These are phyloP conservation scores for Odontocerum albicorne DNA, from an alignment of 2,888 invertebrate species.

Conservation along the genomic window DNA sequence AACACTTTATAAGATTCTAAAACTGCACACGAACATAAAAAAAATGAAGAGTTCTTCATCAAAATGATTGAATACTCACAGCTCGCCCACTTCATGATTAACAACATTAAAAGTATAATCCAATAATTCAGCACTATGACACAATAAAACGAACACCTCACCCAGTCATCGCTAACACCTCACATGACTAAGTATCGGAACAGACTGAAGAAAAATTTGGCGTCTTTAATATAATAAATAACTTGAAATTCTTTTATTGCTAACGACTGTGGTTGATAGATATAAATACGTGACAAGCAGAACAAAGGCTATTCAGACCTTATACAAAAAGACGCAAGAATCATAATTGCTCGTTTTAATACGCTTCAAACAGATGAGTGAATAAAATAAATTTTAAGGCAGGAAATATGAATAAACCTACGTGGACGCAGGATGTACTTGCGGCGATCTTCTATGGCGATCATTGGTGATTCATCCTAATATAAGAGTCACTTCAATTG, in stretches of 20 bases:
- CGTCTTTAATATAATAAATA: constrained; percentile 16
- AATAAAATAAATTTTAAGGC: constrained; percentile 7
- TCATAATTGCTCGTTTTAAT: constrained; percentile 5
- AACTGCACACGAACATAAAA: too few relatives aligned
- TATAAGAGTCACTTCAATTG: background rate
- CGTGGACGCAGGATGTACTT: constrained; percentile 23
- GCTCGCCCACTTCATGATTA: constrained; percentile 18
- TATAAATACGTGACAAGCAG: background rate
- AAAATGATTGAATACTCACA: too few relatives aligned
- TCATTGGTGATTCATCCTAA: background rate
- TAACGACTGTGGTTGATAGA: constrained; percentile 9
- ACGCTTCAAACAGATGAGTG: constrained; percentile 8
- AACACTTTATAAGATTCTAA: too few relatives aligned
- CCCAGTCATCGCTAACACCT: background rate
- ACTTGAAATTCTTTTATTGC: constrained; percentile 19
- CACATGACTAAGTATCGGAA: constrained; percentile 1
- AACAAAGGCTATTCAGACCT: constrained; percentile 1
- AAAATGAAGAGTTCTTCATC: too few relatives aligned
- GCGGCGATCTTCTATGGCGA: constrained; percentile 8
- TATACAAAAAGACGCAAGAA: background rate
- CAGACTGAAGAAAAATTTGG: constrained; percentile 15
- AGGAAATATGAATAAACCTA: constrained; percentile 26
- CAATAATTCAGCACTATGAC: constrained; percentile 6
- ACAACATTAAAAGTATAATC: too few relatives aligned
- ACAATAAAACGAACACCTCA: background rate